Conservation (phyloP, 2,888 invertebrate species). For the Tipula unca region DNA sequence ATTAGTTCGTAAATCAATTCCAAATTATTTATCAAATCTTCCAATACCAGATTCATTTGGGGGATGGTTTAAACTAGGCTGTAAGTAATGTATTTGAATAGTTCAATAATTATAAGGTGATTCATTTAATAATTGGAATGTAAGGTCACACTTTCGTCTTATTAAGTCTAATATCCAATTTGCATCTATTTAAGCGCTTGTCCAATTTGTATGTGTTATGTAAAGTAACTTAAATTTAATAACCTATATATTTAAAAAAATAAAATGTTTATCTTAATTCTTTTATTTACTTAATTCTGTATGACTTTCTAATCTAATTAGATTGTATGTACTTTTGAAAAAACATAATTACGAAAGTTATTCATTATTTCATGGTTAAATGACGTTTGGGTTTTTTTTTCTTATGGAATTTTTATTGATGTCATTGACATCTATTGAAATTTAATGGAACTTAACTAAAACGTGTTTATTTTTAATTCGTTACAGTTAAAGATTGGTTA, state of each 20-base stretch:
- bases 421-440: background rate
- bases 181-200: background rate
- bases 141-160: background rate
- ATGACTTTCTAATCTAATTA: background rate
- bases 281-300: background rate
- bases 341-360: background rate
- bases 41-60: conserved; percentile 77
- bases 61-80: conserved; percentile 78
- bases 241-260: background rate
- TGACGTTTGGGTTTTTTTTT: background rate
- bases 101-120: background rate
- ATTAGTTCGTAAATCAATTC: conserved; percentile 68
- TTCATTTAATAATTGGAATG: background rate
- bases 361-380: background rate
- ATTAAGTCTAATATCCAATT: background rate
- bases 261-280: background rate
- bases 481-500: conserved; percentile 76
- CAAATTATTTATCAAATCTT: conserved; percentile 73
- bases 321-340: background rate
- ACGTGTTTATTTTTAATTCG: conserved; percentile 24
- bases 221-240: background rate
- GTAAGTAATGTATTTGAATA: conserved; percentile 50
- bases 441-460: background rate
- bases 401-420: background rate
- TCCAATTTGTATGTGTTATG: background rate